Evolutionary conservation across 2,888 invertebrate species (phyloP), one percentile per base, ranked within the genome.

Genomic region (Stratiomys singularior): DNA sequence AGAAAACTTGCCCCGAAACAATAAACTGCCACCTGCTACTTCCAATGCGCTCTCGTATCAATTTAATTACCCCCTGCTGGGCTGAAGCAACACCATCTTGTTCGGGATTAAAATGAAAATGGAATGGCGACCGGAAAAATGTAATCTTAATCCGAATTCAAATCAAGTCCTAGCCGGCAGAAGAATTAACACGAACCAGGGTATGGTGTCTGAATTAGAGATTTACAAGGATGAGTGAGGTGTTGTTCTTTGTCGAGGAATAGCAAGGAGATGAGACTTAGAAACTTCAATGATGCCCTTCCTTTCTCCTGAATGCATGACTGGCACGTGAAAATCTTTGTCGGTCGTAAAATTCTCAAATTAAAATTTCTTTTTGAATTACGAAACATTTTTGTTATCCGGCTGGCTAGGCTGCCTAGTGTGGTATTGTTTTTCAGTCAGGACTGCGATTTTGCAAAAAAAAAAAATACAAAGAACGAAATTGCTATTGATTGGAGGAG

Each of bases 1-100:
- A 74, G 74, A 74, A 74, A 74, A 74, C 60, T 74, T 23, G 44
- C 58, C 74, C 74, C 27, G 37, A 60, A 74, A 74, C 74, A 74
- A 74, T 60, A 74, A 58, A 37, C 60, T 60, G 44, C 60, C 74
- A 74, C 60, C 74, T 74, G 69, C 44, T 69, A 47, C 69, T 21
- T 47, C 47, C 25, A 21, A 25, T 60, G 44, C 58, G 21, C 21
- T 30, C 23, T 74, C 60, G 44, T 60, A 74, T 60, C 74, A 74
- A 74, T 74, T 74, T 74, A 44, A 74, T 74, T 74, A 74, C 71
- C 44, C 18, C 58, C 52, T 69, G 25, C 69, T 47, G 69, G n/a
- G 46, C 69, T 4, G 4, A 25, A 25, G 21, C 5, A 18, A 11
- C 47, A 47, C 47, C 23, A 69, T 47, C 25, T 23, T 25, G 27